phyloP scores from a whole-genome alignment of 1,140 invertebrate genomes.

The Danaus plexippus region DNA sequence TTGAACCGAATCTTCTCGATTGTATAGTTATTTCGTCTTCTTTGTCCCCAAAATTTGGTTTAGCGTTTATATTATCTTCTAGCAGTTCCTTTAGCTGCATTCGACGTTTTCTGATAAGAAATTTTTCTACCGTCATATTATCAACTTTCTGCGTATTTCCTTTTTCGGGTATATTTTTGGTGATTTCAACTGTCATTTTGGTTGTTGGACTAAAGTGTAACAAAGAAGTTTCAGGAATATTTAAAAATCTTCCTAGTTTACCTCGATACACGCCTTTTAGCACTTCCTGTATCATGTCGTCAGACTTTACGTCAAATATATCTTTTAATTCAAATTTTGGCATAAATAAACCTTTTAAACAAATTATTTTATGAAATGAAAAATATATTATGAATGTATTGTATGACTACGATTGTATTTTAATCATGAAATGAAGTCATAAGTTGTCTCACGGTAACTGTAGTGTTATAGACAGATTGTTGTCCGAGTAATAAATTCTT shows the following conservation, averaged over 20 bases:
- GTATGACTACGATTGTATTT: too few relatives aligned
- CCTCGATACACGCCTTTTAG: slow-evolving; percentile 14
- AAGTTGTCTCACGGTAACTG: too few relatives aligned
- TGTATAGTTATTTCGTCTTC: slow-evolving; percentile 18
- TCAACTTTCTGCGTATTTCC: slow-evolving; percentile 9
- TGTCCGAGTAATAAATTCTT: too few relatives aligned
- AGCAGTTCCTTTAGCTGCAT: slow-evolving; percentile 19
- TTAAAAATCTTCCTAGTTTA: slow-evolving; percentile 4
- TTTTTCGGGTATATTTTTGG: background rate
- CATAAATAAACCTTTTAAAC: too few relatives aligned
- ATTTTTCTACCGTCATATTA: slow-evolving; percentile 16
- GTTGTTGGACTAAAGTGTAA: too few relatives aligned
- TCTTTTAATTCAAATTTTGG: slow-evolving; percentile 2
- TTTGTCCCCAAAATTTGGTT: slow-evolving; percentile 21
- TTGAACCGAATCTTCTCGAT: slow-evolving; percentile 25
- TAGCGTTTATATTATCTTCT: slow-evolving; percentile 7
- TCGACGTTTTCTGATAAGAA: slow-evolving; percentile 15
- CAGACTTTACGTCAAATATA: slow-evolving; percentile 20
- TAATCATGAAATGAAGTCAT: too few relatives aligned
- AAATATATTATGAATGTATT: too few relatives aligned
- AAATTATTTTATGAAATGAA: too few relatives aligned
- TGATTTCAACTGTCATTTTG: background rate
- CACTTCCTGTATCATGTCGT: slow-evolving; percentile 20
- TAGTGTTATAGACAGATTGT: too few relatives aligned
- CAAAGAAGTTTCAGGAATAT: slow-evolving; percentile 5